Evolutionary conservation across 1,140 invertebrate species (phyloP).

Genomic region (Physella acuta): DNA sequence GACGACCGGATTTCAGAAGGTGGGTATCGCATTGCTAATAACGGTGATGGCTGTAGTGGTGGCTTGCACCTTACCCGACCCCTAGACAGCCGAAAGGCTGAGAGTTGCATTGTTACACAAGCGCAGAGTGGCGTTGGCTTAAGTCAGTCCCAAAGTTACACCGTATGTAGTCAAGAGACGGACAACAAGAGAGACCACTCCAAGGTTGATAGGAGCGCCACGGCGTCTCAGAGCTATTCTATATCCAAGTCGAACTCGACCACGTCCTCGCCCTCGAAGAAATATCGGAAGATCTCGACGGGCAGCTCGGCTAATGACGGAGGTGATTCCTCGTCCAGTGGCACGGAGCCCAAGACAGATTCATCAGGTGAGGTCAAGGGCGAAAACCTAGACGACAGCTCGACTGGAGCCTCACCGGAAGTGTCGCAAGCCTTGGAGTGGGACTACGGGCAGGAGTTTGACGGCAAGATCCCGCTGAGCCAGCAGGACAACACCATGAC

Average conservation of each 20-base stretch:
- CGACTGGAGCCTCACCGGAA: conserved; percentile 29
- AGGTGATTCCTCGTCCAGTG: conserved; percentile 24
- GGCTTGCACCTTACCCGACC: conserved; percentile 7
- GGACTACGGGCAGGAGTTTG: conserved; percentile 34
- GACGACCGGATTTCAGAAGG: neutral
- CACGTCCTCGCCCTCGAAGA: conserved; percentile 4
- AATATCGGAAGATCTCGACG: conserved; percentile 15
- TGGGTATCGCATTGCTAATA: neutral
- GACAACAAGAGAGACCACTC: neutral
- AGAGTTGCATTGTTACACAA: neutral
- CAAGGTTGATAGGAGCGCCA: neutral
- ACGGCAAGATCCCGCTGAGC: conserved; percentile 26
- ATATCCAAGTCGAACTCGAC: conserved; percentile 11
- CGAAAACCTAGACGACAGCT: conserved; percentile 28
- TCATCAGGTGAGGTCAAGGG: conserved; percentile 2
- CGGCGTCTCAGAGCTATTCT: conserved; percentile 15
- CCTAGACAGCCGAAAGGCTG: neutral
- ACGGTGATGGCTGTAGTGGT: conserved; percentile 3
- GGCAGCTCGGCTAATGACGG: conserved; percentile 13
- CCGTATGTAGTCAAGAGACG: conserved; percentile 1
- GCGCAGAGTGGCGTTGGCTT: neutral
- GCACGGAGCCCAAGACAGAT: conserved; percentile 18
- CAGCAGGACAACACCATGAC: conserved; percentile 26
- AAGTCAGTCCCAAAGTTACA: conserved; percentile 1
- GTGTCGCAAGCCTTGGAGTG: conserved; percentile 33